Percentiles rank a stretch among this genome's conserved stretches.
Conservation (phyloP, 2,888 invertebrate species). For the Labia minor region DNA sequence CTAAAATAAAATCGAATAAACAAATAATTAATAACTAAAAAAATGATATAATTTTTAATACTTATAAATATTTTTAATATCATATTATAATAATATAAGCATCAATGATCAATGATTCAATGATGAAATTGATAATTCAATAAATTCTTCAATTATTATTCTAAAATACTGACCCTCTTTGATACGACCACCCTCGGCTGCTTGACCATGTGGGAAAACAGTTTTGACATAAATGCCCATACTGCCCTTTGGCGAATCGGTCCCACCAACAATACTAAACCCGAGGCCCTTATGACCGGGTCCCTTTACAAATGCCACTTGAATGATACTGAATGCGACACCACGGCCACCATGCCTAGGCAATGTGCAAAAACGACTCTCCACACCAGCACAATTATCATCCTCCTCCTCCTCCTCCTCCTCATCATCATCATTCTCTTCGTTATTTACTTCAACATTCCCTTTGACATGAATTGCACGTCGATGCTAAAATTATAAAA, state of each 20-base stretch:
- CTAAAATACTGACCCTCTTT: conserved; percentile 68
- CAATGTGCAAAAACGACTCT: conserved; percentile 46
- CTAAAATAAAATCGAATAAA: conserved; percentile 40
- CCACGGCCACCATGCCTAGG: conserved; percentile 43
- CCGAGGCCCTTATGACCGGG: conserved; percentile 75
- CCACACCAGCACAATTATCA: conserved; percentile 30
- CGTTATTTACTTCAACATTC: conserved; percentile 33
- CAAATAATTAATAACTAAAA: no score
- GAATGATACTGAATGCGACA: conserved; percentile 43
- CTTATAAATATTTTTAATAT: no score
- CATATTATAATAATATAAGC: no score
- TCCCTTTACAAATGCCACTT: conserved; percentile 62
- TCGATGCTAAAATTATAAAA: background rate
- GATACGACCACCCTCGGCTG: conserved; percentile 65
- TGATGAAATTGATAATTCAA: no score
- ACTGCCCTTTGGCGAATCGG: conserved; percentile 71
- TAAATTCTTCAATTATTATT: no score
- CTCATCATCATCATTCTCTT: conserved; percentile 35
- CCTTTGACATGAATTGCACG: background rate
- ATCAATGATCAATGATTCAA: no score
- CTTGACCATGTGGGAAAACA: conserved; percentile 74
- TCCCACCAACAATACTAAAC: conserved; percentile 81
- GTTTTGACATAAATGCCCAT: conserved; percentile 85
- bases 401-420: conserved; percentile 40
- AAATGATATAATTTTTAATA: background rate